Evolutionary conservation across 2,888 invertebrate species (phyloP).

Genomic region (Meteorus colon): DNA sequence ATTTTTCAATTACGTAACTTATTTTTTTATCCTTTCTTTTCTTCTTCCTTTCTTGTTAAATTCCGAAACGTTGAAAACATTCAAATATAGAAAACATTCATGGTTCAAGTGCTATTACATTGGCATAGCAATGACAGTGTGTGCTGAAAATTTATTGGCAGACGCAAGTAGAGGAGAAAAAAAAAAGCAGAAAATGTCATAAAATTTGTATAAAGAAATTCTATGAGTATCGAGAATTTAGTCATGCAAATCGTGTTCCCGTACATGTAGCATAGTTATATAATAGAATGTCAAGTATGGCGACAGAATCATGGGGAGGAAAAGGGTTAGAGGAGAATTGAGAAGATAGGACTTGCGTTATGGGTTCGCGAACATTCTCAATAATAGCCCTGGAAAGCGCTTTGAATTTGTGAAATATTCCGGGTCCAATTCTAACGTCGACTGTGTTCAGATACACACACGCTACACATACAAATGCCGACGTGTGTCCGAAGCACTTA

Average conservation of each 20-base stretch:
- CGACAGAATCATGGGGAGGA: background rate
- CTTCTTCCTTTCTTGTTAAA: background rate
- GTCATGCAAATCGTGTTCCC: constrained; percentile 13
- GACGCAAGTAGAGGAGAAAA: background rate
- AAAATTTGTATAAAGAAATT: constrained; percentile 18
- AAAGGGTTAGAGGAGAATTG: constrained; percentile 2
- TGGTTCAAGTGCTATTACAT: background rate
- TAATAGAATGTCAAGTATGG: constrained; percentile 32
- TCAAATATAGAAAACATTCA: background rate
- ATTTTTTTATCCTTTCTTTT: background rate
- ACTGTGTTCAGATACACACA: background rate
- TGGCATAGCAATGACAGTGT: background rate
- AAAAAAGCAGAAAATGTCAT: background rate
- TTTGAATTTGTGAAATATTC: constrained; percentile 14
- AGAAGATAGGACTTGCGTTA: background rate
- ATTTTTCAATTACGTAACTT: background rate
- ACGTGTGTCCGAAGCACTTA: too few relatives aligned
- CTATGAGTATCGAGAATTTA: constrained; percentile 3
- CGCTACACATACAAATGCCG: background rate
- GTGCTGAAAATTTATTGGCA: background rate
- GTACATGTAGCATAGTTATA: constrained; percentile 27
- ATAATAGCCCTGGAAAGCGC: constrained; percentile 20
- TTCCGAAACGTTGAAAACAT: background rate
- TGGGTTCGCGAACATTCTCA: constrained; percentile 17
- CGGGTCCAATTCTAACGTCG: constrained; percentile 3